Percentiles rank a stretch among this genome's conserved stretches.
Conservation (phyloP, 2,888 invertebrate species). For the Pogonocherus hispidulus region DNA sequence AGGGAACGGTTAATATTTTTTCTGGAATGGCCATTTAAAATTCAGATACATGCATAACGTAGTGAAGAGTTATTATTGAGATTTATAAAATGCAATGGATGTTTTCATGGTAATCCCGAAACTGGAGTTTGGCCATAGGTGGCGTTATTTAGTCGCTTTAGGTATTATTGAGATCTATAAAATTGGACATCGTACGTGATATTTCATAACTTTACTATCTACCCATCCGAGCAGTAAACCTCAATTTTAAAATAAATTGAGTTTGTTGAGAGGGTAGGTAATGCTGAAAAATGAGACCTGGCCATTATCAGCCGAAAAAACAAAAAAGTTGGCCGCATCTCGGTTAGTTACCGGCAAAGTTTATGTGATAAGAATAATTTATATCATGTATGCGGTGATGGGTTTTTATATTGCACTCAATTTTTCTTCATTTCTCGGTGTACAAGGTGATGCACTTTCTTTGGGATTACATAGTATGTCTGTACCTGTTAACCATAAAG, state of each 20-base stretch:
- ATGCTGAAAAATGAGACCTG: slow-evolving; percentile 30
- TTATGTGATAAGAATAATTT: slow-evolving; percentile 16
- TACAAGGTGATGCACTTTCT: too few species aligned
- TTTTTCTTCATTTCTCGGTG: too few species aligned
- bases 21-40: background rate
- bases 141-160: slow-evolving; percentile 46
- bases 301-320: slow-evolving; percentile 19
- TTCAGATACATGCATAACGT: background rate
- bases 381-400: background rate
- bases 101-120: background rate
- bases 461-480: too few species aligned
- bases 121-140: background rate
- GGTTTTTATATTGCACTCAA: too few species aligned
- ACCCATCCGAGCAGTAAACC: slow-evolving; percentile 27
- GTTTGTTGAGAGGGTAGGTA: slow-evolving; percentile 34
- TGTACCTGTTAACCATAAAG: too few species aligned
- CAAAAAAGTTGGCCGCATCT: slow-evolving; percentile 27
- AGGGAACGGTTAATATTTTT: too few species aligned
- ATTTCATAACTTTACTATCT: slow-evolving; percentile 34
- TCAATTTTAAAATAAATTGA: slow-evolving; percentile 42
- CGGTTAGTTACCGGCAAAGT: slow-evolving; percentile 4
- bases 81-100: background rate
- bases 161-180: slow-evolving; percentile 41
- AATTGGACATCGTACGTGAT: slow-evolving; percentile 42
- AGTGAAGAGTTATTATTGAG: background rate